phyloP scores from a whole-genome alignment of 2,888 invertebrate genomes.

The Limnephilus lunatus region DNA sequence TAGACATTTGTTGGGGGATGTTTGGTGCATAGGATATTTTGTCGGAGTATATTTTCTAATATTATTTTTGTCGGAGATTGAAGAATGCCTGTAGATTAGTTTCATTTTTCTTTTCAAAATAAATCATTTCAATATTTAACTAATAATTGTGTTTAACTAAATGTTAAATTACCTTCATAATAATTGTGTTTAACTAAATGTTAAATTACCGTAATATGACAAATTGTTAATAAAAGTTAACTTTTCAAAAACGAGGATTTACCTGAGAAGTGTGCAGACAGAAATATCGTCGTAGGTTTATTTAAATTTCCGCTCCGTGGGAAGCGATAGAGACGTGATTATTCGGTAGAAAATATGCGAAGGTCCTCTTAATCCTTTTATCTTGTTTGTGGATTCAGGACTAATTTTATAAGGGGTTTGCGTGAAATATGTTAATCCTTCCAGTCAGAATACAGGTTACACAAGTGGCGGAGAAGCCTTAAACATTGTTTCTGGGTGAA shows the following conservation, averaged over 20 bases:
- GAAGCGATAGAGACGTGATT: slow-evolving; percentile 5
- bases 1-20: too few relatives aligned
- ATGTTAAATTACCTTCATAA: neutral
- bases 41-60: too few relatives aligned
- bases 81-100: neutral
- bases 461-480: neutral
- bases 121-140: neutral
- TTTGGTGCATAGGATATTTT: too few relatives aligned
- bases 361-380: slow-evolving; percentile 33
- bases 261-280: neutral
- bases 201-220: neutral
- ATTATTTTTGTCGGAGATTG: too few relatives aligned
- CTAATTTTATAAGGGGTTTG: slow-evolving; percentile 24
- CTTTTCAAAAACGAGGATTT: neutral
- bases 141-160: neutral
- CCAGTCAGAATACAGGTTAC: neutral
- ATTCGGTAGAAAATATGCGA: neutral
- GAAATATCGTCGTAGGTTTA: neutral
- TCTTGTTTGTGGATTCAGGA: slow-evolving; percentile 16
- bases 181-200: neutral
- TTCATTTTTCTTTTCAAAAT: neutral
- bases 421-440: slow-evolving; percentile 23
- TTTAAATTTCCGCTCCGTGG: neutral
- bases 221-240: neutral
- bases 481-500: neutral